These are phyloP conservation scores for Sebastes taczanowskii DNA, from an alignment of 2,797 vertebrate species.

Conservation along the genomic window DNA sequence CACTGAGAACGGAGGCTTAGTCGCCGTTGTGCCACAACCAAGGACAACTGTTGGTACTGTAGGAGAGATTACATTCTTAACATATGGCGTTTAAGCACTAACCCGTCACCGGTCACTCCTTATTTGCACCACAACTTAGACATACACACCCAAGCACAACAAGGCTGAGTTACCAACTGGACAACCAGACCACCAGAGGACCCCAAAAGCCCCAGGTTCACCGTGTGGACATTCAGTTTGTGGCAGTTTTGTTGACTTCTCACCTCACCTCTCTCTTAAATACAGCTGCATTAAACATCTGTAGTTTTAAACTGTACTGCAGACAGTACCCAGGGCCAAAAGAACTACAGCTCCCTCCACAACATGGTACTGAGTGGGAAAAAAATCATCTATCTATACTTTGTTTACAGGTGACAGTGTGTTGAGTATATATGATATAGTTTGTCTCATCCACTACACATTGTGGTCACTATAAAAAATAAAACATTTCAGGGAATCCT, in stretches of 20 bases:
- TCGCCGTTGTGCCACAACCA: background rate
- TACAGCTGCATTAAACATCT: background rate
- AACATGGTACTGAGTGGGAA: background rate
- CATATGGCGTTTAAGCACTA: slow-evolving; percentile 30
- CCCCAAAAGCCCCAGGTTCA: background rate
- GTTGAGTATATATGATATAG: background rate
- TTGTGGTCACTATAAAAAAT: too few relatives aligned
- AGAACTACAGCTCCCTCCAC: background rate
- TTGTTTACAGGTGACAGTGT: background rate
- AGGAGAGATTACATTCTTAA: slow-evolving; percentile 22
- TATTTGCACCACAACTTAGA: background rate
- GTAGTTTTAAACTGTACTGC: background rate
- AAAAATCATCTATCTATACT: background rate
- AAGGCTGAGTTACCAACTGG: background rate
- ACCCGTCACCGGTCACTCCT: slow-evolving; percentile 9
- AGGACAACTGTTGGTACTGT: background rate
- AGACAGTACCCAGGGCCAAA: background rate
- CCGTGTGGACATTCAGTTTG: background rate
- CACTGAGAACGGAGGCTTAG: slow-evolving; percentile 11
- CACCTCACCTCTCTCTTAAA: background rate
- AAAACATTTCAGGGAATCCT: too few relatives aligned
- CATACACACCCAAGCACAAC: background rate
- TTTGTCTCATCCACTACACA: too few relatives aligned
- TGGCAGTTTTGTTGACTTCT: background rate
- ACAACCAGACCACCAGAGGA: background rate